Evolutionary conservation across 2,888 invertebrate species (phyloP), one percentile per base, ranked within the genome.

Genomic region (Azorinus chamasolen): DNA sequence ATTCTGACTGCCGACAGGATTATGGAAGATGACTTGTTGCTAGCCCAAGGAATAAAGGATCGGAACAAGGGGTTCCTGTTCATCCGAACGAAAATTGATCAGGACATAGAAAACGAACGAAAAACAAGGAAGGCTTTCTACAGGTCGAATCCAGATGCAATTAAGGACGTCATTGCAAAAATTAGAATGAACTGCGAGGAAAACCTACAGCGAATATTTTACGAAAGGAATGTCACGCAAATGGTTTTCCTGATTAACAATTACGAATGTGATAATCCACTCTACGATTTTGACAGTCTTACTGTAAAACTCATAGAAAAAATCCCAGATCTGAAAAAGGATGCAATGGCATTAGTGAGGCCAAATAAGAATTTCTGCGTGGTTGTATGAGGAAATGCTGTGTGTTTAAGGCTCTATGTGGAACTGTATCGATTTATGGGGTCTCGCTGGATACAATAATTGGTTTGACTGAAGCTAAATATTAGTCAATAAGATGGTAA

Each of bases 21-120:
- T 14, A 73, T 48, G 14, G 73, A 66, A 43, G 43, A 66, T 39
- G 73, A 73, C 43, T 4, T 58, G 3, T 59, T 54, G 73, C 61
- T 73, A 12, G 65, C 65, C 14, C 43, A 46, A 20, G 54, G 59
- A 43, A 48, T 73, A 1, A 14, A 51, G 10, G 20, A 41, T 18
- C 48, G 12, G 12, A 39, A 41, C 2, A 73, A 73, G 41, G n/a
- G 24, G 1, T 65, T 61, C 46, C 59, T 58, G 39, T 73, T 73
- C 12, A 53, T 73, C 10, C 41, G 73, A 25, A 65, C 73, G 1
- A 58, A 61, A 16, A 54, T 73, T 41, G 61, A 59, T 25, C 14
- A 3, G 12, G 68, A 55, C 22, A 32, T 65, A 18, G 37, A 14
- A 14, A 41, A 39, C 27, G 51, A 45, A 5, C 55, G 32, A 27